These are phyloP conservation scores for Malthinus flaveolus DNA, from an alignment of 2,888 invertebrate species.

Conservation along the genomic window DNA sequence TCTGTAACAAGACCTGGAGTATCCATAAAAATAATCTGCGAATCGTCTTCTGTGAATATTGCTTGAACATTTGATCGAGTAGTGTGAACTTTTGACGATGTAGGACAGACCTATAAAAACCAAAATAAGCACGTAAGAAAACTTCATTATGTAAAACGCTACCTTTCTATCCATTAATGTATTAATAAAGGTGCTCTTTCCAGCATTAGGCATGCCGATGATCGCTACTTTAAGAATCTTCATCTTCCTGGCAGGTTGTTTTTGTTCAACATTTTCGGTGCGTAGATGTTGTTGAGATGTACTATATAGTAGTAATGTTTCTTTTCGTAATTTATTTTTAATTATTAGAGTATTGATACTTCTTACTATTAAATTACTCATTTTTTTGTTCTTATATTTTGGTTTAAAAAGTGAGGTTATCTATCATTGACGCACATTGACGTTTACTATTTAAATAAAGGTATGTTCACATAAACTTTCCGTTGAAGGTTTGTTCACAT, in stretches of 20 bases:
- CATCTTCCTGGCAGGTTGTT: constrained; percentile 37
- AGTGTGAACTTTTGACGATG: constrained; percentile 90
- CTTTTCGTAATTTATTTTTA: no score
- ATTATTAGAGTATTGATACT: no score
- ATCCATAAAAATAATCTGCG: constrained; percentile 90
- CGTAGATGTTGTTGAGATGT: background rate
- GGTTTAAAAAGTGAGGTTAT: no score
- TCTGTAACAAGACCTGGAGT: constrained; percentile 87
- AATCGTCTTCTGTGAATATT: constrained; percentile 71
- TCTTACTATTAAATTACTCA: no score
- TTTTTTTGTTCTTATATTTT: no score
- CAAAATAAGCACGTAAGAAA: constrained; percentile 1
- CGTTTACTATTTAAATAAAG: no score
- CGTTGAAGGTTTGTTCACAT: no score
- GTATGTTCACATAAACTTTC: no score
- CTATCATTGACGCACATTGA: no score
- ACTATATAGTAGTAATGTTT: no score
- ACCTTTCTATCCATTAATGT: constrained; percentile 79
- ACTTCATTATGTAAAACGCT: constrained; percentile 36
- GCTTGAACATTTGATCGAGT: constrained; percentile 76
- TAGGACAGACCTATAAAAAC: constrained; percentile 78
- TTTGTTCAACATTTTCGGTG: background rate
- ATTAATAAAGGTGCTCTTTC: constrained; percentile 95
- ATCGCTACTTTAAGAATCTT: constrained; percentile 75
- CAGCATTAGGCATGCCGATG: constrained; percentile 91